Percentiles rank a stretch among this genome's conserved stretches.
Evolutionary conservation across 2,797 vertebrate genomes (phyloP).

Genomic region (Amblyraja radiata): DNA sequence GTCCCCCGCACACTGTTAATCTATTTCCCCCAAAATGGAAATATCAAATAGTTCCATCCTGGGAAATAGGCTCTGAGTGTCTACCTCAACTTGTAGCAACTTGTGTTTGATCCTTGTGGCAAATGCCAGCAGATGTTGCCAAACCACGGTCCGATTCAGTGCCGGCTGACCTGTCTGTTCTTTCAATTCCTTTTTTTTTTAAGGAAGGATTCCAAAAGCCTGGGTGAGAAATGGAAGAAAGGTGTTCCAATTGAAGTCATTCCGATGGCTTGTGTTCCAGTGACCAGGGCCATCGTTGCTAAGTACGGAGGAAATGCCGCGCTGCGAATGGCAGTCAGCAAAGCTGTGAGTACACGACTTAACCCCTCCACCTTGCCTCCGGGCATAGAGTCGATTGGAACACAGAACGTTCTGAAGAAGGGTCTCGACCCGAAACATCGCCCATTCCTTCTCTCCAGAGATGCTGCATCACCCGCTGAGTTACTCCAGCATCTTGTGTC

Average conservation of each 20-base stretch:
- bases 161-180: neutral
- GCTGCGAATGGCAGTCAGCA: constrained; percentile 86
- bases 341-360: constrained; percentile 72
- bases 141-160: neutral
- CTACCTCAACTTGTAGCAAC: too few relatives aligned
- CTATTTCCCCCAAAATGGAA: too few relatives aligned
- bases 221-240: constrained; percentile 94
- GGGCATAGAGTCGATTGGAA: neutral
- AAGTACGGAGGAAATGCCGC: constrained; percentile 73
- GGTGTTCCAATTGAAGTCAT: constrained; percentile 91
- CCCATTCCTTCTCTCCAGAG: too few relatives aligned
- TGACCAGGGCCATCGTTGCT: constrained; percentile 68
- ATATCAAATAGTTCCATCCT: too few relatives aligned
- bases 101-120: neutral
- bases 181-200: constrained; percentile 39
- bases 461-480: too few relatives aligned
- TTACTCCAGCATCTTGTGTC: too few relatives aligned
- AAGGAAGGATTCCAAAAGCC: constrained; percentile 80
- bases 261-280: constrained; percentile 86
- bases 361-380: neutral
- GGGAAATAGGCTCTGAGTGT: too few relatives aligned
- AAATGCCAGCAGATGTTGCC: neutral
- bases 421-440: too few relatives aligned
- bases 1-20: too few relatives aligned
- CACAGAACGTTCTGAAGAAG: too few relatives aligned